Evolutionary conservation across 2,113 vertebrate genomes (phyloP).

Genomic region (Rhinoderma darwinii): DNA sequence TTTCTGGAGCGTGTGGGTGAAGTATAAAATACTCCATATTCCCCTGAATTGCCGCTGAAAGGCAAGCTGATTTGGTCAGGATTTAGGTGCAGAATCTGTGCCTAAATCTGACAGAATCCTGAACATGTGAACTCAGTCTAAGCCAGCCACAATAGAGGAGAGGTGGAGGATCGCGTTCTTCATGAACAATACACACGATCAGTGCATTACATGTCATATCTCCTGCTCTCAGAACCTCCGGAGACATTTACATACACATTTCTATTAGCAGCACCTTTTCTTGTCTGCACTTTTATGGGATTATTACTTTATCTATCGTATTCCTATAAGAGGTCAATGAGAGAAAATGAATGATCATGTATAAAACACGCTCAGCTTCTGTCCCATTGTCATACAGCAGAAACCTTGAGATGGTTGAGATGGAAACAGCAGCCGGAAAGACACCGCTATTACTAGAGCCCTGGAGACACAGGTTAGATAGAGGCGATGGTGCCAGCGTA

Average conservation of each 20-base stretch:
- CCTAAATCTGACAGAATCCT: too few species aligned
- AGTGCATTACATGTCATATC: not conserved
- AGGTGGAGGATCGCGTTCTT: not conserved
- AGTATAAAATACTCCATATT: too few species aligned
- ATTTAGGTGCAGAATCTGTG: too few species aligned
- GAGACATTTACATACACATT: not conserved
- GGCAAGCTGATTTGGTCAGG: too few species aligned
- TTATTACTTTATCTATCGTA: not conserved
- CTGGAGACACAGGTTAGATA: slow-evolving; percentile 8
- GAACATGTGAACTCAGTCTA: too few species aligned
- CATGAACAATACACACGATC: not conserved
- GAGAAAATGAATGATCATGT: slow-evolving; percentile 8
- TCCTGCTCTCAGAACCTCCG: not conserved
- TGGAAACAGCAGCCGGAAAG: slow-evolving; percentile 4
- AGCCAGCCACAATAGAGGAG: not conserved
- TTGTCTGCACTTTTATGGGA: not conserved
- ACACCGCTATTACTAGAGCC: not conserved
- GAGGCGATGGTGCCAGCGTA: slow-evolving; percentile 13
- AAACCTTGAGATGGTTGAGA: slow-evolving; percentile 29
- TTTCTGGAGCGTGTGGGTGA: too few species aligned
- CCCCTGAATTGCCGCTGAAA: too few species aligned
- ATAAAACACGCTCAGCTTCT: not conserved
- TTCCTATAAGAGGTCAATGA: slow-evolving; percentile 11
- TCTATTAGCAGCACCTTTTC: not conserved
- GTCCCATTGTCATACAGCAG: slow-evolving; percentile 19